Evolutionary conservation across 2,888 invertebrate genomes (phyloP).

Genomic region (Boloria euphrosyne): DNA sequence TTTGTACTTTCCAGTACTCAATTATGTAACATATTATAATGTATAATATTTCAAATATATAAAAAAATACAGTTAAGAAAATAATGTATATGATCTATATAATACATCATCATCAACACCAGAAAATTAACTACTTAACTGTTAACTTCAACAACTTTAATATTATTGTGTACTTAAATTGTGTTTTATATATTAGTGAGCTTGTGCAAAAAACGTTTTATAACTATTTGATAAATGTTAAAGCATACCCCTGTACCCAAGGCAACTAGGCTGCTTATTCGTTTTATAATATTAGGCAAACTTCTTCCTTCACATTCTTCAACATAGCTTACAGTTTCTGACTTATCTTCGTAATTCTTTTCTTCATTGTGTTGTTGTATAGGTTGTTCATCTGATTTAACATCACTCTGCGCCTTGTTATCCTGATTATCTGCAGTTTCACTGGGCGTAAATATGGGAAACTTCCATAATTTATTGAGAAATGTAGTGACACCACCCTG

Average conservation of each 20-base stretch:
- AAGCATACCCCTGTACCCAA: slow-evolving; percentile 87
- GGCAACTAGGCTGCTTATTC: slow-evolving; percentile 94
- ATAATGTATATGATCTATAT: too few relatives aligned
- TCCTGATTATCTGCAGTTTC: slow-evolving; percentile 57
- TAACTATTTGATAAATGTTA: slow-evolving; percentile 32
- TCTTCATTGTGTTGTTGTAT: slow-evolving; percentile 45
- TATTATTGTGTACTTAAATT: too few relatives aligned
- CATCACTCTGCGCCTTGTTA: slow-evolving; percentile 50
- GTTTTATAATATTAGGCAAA: slow-evolving; percentile 91
- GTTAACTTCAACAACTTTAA: too few relatives aligned
- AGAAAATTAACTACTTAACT: too few relatives aligned
- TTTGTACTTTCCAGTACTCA: too few relatives aligned
- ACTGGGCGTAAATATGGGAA: slow-evolving; percentile 81
- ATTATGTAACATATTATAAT: too few relatives aligned
- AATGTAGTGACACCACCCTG: slow-evolving; percentile 88
- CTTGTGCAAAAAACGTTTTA: too few relatives aligned
- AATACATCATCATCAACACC: too few relatives aligned
- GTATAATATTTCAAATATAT: too few relatives aligned
- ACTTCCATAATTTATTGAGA: slow-evolving; percentile 88
- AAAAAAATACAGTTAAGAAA: too few relatives aligned
- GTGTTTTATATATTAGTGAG: too few relatives aligned
- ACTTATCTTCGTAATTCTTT: slow-evolving; percentile 58
- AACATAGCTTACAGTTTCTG: slow-evolving; percentile 70
- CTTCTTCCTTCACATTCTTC: slow-evolving; percentile 88
- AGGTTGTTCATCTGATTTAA: slow-evolving; percentile 45